phyloP scores from a whole-genome alignment of 2,888 invertebrate genomes.

The Polyommatus iphigenia region DNA sequence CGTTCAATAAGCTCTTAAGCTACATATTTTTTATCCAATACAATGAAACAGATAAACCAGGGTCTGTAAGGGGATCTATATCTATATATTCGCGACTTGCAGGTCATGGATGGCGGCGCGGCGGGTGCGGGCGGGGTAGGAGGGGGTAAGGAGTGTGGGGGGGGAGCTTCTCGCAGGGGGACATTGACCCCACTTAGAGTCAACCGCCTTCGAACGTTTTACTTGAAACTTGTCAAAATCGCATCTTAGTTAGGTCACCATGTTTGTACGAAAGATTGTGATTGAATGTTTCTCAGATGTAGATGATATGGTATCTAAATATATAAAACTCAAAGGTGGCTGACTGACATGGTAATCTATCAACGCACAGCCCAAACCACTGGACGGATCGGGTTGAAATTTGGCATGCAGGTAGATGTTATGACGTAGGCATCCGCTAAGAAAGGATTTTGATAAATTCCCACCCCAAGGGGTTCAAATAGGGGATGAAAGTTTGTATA shows the following conservation, averaged over 20 bases:
- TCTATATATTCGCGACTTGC: constrained; percentile 35
- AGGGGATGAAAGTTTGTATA: too few species aligned
- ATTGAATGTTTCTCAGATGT: background rate
- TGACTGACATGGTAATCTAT: too few species aligned
- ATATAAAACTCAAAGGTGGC: too few species aligned
- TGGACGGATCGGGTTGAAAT: too few species aligned
- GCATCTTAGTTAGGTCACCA: background rate
- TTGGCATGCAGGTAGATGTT: too few species aligned
- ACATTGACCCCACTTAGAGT: constrained; percentile 67
- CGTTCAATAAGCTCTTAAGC: background rate
- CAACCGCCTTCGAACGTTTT: constrained; percentile 51
- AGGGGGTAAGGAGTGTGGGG: constrained; percentile 61
- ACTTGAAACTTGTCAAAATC: constrained; percentile 23
- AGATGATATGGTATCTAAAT: too few species aligned
- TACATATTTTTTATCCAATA: background rate
- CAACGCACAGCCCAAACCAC: too few species aligned
- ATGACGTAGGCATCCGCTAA: too few species aligned
- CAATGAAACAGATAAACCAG: background rate
- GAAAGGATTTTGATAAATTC: too few species aligned
- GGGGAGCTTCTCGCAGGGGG: constrained; percentile 60
- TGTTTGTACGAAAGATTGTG: background rate
- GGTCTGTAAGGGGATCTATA: background rate
- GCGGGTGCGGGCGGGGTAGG: constrained; percentile 35
- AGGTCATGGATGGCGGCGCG: constrained; percentile 36
- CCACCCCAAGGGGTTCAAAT: too few species aligned